Percentiles rank a stretch among this genome's conserved stretches.
These are phyloP conservation scores for Sakesphorus luctuosus DNA, from an alignment of 2,113 vertebrate species.

Conservation along the genomic window DNA sequence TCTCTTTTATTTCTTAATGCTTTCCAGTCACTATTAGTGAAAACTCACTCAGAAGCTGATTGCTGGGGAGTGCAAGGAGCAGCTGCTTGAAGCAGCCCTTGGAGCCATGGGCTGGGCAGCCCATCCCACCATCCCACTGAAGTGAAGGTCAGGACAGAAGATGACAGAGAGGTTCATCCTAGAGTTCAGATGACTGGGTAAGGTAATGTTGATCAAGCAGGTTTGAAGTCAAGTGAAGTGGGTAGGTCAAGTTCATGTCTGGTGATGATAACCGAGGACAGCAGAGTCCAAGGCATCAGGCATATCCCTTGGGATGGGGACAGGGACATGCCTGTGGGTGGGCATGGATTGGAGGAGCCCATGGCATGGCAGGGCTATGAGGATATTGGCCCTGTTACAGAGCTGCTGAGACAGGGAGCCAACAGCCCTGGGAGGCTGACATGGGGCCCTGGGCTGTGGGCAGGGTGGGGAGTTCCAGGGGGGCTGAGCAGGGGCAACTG, in stretches of 20 bases:
- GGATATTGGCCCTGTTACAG: no score
- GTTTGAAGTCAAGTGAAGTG: background rate
- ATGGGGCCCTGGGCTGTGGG: background rate
- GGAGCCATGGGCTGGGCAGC: fast-evolving
- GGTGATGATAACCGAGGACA: background rate
- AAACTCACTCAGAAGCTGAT: background rate
- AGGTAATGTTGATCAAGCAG: background rate
- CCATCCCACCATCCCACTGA: fast-evolving
- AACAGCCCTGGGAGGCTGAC: no score
- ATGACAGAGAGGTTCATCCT: background rate
- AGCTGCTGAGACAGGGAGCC: background rate
- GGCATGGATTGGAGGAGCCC: no score
- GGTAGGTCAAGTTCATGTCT: background rate
- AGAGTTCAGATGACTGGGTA: background rate
- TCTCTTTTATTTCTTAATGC: background rate
- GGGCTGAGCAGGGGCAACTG: background rate
- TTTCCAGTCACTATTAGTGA: background rate
- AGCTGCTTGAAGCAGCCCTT: background rate
- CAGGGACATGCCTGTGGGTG: background rate
- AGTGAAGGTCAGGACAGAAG: background rate
- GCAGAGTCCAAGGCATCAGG: fast-evolving
- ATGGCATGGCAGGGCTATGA: background rate
- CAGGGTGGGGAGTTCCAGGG: no score
- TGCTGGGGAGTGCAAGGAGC: background rate
- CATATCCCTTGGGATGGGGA: background rate